phyloP scores from a whole-genome alignment of 2,888 invertebrate species.

The Choreutis nemorana region DNA sequence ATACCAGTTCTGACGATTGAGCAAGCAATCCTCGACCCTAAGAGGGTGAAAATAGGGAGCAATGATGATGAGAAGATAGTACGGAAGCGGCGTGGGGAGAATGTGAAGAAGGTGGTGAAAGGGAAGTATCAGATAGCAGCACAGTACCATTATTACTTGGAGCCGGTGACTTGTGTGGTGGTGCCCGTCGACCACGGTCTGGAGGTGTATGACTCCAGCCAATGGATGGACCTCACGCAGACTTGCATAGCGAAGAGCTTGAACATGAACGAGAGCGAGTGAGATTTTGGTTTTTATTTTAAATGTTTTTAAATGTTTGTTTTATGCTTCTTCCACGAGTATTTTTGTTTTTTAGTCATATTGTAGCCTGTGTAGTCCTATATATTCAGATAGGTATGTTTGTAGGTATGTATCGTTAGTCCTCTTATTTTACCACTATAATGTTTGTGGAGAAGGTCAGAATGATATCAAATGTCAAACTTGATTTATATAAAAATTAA shows the following conservation, averaged over 20 bases:
- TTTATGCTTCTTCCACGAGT: too few relatives aligned
- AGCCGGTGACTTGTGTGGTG: constrained; percentile 71
- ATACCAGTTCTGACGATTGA: constrained; percentile 42
- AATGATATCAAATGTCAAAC: too few relatives aligned
- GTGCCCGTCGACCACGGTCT: constrained; percentile 74
- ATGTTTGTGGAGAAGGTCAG: too few relatives aligned
- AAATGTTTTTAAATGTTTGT: too few relatives aligned
- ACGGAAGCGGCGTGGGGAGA: constrained; percentile 31
- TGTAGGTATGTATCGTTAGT: too few relatives aligned
- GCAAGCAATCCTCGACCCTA: constrained; percentile 48
- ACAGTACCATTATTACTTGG: constrained; percentile 82
- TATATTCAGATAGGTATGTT: too few relatives aligned
- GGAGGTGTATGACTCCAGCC: constrained; percentile 71
- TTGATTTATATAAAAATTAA: too few relatives aligned
- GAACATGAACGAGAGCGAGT: constrained; percentile 65
- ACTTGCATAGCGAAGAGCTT: constrained; percentile 63
- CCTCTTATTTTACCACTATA: too few relatives aligned
- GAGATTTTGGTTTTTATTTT: constrained; percentile 20
- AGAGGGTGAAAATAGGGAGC: constrained; percentile 24
- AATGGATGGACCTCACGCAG: constrained; percentile 72
- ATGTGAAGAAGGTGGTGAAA: constrained; percentile 48
- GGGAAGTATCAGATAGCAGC: constrained; percentile 68
- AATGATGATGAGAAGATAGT: constrained; percentile 22
- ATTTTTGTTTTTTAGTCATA: too few relatives aligned
- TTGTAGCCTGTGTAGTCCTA: too few relatives aligned